Conservation (phyloP, 1,140 invertebrate species). For the Bacillus rossius region DNA sequence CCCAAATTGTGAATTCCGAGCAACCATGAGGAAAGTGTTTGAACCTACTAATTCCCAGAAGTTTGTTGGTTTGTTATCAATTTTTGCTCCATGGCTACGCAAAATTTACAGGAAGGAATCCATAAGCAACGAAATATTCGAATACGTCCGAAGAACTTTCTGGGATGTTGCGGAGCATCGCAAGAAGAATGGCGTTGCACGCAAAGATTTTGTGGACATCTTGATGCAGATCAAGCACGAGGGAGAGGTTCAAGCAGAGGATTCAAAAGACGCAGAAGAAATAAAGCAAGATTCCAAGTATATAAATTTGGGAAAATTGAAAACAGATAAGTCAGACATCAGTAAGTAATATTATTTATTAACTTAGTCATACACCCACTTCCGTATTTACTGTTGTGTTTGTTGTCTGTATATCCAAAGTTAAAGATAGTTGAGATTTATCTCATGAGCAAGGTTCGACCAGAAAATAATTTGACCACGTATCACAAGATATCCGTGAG, state of each 20-base stretch:
- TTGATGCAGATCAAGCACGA: conserved; percentile 12
- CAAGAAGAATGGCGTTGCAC: conserved; percentile 28
- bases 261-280: background rate
- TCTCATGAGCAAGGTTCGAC: no score
- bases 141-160: conserved; percentile 27
- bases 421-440: no score
- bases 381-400: no score
- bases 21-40: conserved; percentile 29
- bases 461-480: no score
- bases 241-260: background rate
- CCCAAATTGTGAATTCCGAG: conserved; percentile 32
- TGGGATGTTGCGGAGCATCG: conserved; percentile 17
- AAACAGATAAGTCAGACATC: no score
- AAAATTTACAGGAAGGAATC: conserved; percentile 18
- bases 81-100: conserved; percentile 28
- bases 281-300: no score
- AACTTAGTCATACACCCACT: no score
- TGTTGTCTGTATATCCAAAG: no score
- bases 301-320: no score
- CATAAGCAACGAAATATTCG: conserved; percentile 3
- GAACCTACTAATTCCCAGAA: conserved; percentile 23
- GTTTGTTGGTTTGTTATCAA: conserved; percentile 20
- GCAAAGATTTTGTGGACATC: conserved; percentile 20
- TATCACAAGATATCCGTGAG: no score
- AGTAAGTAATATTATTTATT: no score